Evolutionary conservation across 2,113 vertebrate genomes (phyloP).

Genomic region (cattle (Bos taurus)): DNA sequence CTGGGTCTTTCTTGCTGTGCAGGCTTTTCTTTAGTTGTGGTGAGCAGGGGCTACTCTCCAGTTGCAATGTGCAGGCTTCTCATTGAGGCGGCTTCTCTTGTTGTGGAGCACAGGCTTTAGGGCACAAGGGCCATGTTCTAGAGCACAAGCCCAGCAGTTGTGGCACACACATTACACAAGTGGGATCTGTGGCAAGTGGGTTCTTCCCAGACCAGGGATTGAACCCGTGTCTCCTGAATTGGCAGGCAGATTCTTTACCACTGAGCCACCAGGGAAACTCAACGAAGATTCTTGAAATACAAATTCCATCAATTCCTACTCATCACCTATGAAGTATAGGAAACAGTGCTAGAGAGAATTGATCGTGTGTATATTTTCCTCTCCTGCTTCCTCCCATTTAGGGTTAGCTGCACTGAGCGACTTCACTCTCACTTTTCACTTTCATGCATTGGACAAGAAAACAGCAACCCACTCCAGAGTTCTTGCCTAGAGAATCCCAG

Average conservation of each 20-base stretch:
- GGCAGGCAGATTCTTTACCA: background rate
- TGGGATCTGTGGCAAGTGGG: background rate
- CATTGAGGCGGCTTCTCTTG: background rate
- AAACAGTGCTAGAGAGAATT: background rate
- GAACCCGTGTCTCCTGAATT: background rate
- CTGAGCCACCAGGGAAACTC: background rate
- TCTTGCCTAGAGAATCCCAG: too few relatives aligned
- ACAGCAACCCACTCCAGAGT: too few relatives aligned
- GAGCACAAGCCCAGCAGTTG: background rate
- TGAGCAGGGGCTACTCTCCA: background rate
- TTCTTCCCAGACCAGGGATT: background rate
- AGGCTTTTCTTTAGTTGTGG: background rate
- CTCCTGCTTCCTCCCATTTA: background rate
- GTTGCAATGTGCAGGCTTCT: background rate
- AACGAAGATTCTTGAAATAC: background rate
- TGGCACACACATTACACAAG: background rate
- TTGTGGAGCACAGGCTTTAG: background rate
- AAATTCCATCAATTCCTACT: background rate
- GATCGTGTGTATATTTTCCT: accelerated
- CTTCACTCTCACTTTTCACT: too few relatives aligned
- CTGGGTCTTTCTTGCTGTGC: background rate
- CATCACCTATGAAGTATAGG: background rate
- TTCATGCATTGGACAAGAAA: too few relatives aligned
- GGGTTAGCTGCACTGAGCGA: background rate
- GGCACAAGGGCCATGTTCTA: background rate